A percentile compares a stretch with the other conserved stretches of the same genome.
phyloP scores from a whole-genome alignment of 2,797 vertebrate species.

The Naso thynnoides region DNA sequence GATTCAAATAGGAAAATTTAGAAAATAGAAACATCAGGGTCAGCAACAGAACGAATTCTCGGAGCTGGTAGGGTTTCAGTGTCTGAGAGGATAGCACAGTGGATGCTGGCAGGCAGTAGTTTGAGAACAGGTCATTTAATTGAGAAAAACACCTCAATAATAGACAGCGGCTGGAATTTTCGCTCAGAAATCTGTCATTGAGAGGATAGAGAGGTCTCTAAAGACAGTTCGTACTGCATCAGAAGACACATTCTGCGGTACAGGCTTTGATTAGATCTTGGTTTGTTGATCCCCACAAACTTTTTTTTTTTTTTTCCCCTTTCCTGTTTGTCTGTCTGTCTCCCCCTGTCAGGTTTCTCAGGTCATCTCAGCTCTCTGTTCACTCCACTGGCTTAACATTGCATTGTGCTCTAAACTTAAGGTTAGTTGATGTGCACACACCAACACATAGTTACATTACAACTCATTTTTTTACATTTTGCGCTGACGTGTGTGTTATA shows the following conservation, averaged over 20 bases:
- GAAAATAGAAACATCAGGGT: background rate
- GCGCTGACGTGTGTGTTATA: no score
- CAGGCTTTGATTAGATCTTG: no score
- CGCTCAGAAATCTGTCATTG: constrained; percentile 2
- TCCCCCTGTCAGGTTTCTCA: constrained; percentile 79
- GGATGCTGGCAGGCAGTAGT: background rate
- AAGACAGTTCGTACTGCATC: background rate
- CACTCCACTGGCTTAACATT: constrained; percentile 83
- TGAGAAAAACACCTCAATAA: background rate
- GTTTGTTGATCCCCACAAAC: background rate
- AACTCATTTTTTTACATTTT: no score
- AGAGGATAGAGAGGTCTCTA: background rate
- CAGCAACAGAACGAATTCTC: background rate
- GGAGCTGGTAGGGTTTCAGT: background rate
- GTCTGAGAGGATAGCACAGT: background rate
- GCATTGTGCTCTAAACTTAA: constrained; percentile 83
- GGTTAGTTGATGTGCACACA: constrained; percentile 69
- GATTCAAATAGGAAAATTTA: background rate
- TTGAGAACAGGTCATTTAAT: background rate
- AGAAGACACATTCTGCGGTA: background rate
- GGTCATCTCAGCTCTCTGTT: constrained; percentile 78
- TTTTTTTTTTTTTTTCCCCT: no score
- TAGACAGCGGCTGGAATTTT: background rate
- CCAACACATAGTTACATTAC: background rate
- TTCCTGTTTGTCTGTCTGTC: background rate